Conservation (phyloP, 2,888 invertebrate genomes). For the Ligdia adustata region DNA sequence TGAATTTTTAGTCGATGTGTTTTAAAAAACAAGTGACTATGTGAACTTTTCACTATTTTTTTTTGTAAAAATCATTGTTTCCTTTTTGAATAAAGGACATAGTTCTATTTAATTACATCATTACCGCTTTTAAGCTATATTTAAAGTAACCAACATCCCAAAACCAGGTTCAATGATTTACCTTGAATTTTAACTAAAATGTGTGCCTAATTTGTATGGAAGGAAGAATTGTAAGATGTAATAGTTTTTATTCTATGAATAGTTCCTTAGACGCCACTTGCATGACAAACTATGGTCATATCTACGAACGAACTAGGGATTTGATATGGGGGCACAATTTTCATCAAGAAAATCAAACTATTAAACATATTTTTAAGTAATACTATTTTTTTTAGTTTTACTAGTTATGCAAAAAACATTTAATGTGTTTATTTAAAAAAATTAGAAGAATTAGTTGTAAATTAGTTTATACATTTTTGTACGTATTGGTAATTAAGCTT, state of each 20-base stretch:
- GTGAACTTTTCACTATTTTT: too few species aligned
- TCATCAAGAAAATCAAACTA: too few species aligned
- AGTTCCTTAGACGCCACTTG: slow-evolving; percentile 41
- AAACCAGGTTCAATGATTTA: slow-evolving; percentile 53
- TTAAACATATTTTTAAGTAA: too few species aligned
- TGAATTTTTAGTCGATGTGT: slow-evolving; percentile 11
- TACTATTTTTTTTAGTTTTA: too few species aligned
- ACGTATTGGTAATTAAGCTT: too few species aligned
- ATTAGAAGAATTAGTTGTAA: too few species aligned
- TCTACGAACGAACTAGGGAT: slow-evolving; percentile 36
- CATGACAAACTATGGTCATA: slow-evolving; percentile 51
- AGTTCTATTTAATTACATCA: slow-evolving; percentile 12
- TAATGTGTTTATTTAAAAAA: too few species aligned
- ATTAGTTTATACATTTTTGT: too few species aligned
- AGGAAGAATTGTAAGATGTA: slow-evolving; percentile 28
- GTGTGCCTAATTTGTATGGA: slow-evolving; percentile 49
- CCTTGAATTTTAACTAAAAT: slow-evolving; percentile 59
- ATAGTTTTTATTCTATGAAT: slow-evolving; percentile 54
- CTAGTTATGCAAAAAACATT: too few species aligned
- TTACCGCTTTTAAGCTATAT: slow-evolving; percentile 2
- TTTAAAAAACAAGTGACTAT: too few species aligned
- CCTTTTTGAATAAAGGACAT: too few species aligned
- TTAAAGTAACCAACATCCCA: slow-evolving; percentile 1
- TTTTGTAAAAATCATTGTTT: too few species aligned
- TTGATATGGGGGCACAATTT: background rate